A percentile compares a stretch with the other conserved stretches of the same genome.
Evolutionary conservation across 2,888 invertebrate genomes (phyloP).

Genomic region (Ophion ventricosus): DNA sequence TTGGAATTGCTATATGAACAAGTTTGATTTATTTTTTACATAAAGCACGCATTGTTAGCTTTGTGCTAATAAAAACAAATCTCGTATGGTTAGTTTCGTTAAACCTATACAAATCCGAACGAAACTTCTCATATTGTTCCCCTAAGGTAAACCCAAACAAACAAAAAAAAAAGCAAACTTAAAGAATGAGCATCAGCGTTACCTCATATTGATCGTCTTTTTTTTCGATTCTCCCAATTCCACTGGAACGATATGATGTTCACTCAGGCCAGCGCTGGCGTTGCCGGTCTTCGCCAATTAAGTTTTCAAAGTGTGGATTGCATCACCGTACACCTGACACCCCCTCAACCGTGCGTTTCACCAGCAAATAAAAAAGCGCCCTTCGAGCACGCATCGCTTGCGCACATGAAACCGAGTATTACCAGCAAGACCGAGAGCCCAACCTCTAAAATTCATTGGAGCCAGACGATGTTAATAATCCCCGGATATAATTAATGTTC

Average conservation of each 20-base stretch:
- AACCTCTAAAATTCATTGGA: constrained; percentile 69
- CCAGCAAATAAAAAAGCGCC: constrained; percentile 38
- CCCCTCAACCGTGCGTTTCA: constrained; percentile 16
- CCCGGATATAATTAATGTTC: constrained; percentile 71
- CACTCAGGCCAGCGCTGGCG: neutral
- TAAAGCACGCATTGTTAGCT: too few relatives aligned
- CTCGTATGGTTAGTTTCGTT: too few relatives aligned
- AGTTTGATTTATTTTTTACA: too few relatives aligned
- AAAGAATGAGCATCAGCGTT: neutral
- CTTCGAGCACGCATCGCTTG: constrained; percentile 52
- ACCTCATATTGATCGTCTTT: neutral
- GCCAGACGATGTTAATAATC: constrained; percentile 71
- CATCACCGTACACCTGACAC: constrained; percentile 13
- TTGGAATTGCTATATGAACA: neutral
- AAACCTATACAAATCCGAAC: neutral
- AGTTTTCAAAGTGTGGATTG: constrained; percentile 43
- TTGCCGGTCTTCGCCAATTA: constrained; percentile 39
- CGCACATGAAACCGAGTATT: constrained; percentile 7
- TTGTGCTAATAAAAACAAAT: too few relatives aligned
- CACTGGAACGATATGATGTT: neutral
- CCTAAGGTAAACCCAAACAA: neutral
- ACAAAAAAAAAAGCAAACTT: neutral
- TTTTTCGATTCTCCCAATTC: neutral
- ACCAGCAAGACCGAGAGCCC: constrained; percentile 15
- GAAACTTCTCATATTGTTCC: neutral